A percentile compares a stretch with the other conserved stretches of the same genome.
phyloP scores from a whole-genome alignment of 2,797 vertebrate species.

The Bryconaethiops microstoma region DNA sequence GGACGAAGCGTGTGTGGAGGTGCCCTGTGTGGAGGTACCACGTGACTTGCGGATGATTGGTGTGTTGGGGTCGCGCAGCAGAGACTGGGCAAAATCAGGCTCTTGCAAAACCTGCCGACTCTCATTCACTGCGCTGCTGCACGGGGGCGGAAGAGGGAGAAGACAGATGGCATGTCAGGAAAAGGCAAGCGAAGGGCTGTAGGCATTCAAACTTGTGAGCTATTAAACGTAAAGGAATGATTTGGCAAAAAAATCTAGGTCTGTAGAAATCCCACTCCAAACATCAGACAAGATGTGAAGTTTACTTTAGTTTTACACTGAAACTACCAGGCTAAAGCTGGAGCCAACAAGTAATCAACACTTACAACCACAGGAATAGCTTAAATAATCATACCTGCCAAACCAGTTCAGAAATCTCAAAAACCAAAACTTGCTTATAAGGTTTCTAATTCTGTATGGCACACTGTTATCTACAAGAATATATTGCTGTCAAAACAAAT shows the following conservation, averaged over 20 bases:
- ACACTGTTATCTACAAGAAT: background rate
- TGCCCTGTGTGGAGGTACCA: conserved; percentile 98
- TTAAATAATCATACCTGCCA: background rate
- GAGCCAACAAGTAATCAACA: background rate
- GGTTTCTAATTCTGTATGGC: background rate
- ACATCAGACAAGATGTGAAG: background rate
- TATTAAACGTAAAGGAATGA: too few relatives aligned
- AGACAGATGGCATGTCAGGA: background rate
- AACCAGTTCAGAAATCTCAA: background rate
- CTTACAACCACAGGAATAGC: background rate
- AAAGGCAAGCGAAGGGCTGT: background rate
- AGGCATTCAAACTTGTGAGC: background rate
- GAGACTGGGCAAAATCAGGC: conserved; percentile 92
- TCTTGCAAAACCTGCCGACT: conserved; percentile 94
- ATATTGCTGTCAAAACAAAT: too few relatives aligned
- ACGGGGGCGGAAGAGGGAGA: background rate
- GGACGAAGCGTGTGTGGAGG: conserved; percentile 95
- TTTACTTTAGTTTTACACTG: background rate
- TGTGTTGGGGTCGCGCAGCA: conserved; percentile 92
- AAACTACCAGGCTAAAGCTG: background rate
- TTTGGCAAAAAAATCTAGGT: too few relatives aligned
- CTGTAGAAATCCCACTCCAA: too few relatives aligned
- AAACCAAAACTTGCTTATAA: background rate
- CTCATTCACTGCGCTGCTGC: conserved; percentile 90
- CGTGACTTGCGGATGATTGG: conserved; percentile 93